phyloP scores from a whole-genome alignment of 1,140 invertebrate species.

The Melipona quadrifasciata region DNA sequence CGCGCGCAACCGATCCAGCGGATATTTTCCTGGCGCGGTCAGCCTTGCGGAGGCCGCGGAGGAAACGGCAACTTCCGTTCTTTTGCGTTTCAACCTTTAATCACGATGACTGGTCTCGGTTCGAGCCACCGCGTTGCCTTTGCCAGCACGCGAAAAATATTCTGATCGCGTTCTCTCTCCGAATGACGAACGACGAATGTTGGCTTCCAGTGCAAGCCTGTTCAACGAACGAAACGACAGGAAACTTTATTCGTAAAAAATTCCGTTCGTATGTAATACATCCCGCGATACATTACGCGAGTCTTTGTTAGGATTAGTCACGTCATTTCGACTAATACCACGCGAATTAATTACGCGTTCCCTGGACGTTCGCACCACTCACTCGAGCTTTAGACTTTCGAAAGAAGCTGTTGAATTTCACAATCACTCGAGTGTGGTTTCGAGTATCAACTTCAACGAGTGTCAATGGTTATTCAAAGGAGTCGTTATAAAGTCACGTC shows the following conservation, averaged over 20 bases:
- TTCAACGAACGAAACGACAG: neutral
- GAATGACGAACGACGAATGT: neutral
- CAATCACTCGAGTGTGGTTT: neutral
- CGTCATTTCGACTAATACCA: neutral
- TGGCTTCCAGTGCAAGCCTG: neutral
- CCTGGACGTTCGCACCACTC: neutral
- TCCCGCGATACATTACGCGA: neutral
- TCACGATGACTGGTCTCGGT: slow-evolving; percentile 19
- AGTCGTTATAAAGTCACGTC: no score
- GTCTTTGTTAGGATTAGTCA: neutral
- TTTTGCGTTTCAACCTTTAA: slow-evolving; percentile 58
- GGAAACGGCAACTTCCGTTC: slow-evolving; percentile 57
- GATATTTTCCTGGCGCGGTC: slow-evolving; percentile 15
- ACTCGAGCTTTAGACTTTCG: neutral
- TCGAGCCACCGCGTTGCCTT: neutral
- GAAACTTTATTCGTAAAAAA: neutral
- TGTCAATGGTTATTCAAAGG: no score
- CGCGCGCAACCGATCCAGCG: neutral
- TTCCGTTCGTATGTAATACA: no score
- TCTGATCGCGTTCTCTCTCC: neutral
- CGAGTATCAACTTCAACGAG: no score
- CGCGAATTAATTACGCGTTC: neutral
- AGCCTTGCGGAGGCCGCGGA: slow-evolving; percentile 62
- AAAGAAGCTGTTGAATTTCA: neutral
- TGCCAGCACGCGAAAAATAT: slow-evolving; percentile 2